Evolutionary conservation across 2,888 invertebrate genomes (phyloP).

Genomic region (Acanthacorydalis orientalis): DNA sequence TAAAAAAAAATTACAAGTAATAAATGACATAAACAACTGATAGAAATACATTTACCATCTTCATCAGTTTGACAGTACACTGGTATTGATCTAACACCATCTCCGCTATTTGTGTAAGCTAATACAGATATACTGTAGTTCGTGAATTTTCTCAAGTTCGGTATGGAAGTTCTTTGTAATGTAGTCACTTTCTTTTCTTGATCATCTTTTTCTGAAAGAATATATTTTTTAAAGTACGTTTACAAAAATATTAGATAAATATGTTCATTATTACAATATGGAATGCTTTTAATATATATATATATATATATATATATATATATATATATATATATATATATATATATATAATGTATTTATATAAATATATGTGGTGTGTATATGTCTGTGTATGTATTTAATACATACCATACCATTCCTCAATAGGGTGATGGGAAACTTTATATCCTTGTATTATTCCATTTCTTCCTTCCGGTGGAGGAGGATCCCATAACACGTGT

Average conservation of each 20-base stretch:
- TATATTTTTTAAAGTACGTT: no score
- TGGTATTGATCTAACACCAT: slow-evolving; percentile 70
- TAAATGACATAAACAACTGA: not conserved
- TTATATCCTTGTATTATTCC: slow-evolving; percentile 74
- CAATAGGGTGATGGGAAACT: slow-evolving; percentile 61
- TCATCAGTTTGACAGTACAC: slow-evolving; percentile 79
- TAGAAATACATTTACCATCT: slow-evolving; percentile 44
- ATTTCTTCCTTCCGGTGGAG: slow-evolving; percentile 63
- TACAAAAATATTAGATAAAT: not conserved
- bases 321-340: not conserved
- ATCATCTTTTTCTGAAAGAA: slow-evolving; percentile 29
- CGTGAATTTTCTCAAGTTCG: slow-evolving; percentile 66
- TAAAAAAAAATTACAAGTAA: slow-evolving; percentile 11
- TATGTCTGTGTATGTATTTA: not conserved
- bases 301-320: no score
- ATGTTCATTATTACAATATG: not conserved
- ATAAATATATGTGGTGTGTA: no score
- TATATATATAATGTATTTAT: no score
- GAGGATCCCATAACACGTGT: slow-evolving; percentile 74
- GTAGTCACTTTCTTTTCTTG: slow-evolving; percentile 61
- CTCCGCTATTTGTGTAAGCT: slow-evolving; percentile 78
- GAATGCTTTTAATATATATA: not conserved
- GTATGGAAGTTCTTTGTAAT: slow-evolving; percentile 49
- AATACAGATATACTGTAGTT: slow-evolving; percentile 85
- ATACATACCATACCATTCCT: slow-evolving; percentile 59